phyloP scores from a whole-genome alignment of 2,113 vertebrate genomes.

The human (Homo sapiens) region GRCh38 chr7:132147001-132147500 shows the following conservation, averaged over 20 bases:
- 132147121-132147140: rapidly evolving
- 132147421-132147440: rapidly evolving
- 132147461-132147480: rapidly evolving
- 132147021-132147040: neutral
- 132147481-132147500: neutral
- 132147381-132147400: neutral
- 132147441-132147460: neutral
- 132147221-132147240: too few species aligned
- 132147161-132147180: neutral
- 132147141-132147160: neutral
- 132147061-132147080: neutral
- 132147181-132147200: neutral
- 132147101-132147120: neutral
- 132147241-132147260: neutral
- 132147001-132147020: neutral
- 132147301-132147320: neutral
- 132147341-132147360: too few species aligned
- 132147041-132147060: neutral
- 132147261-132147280: rapidly evolving
- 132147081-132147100: neutral
- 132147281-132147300: neutral
- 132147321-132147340: neutral
- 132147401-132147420: neutral
- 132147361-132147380: neutral
- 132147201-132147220: neutral